A percentile compares a stretch with the other conserved stretches of the same genome.
These are phyloP conservation scores for Lasioglossum oenotherae DNA, from an alignment of 2,888 invertebrate species.

Conservation along the genomic window DNA sequence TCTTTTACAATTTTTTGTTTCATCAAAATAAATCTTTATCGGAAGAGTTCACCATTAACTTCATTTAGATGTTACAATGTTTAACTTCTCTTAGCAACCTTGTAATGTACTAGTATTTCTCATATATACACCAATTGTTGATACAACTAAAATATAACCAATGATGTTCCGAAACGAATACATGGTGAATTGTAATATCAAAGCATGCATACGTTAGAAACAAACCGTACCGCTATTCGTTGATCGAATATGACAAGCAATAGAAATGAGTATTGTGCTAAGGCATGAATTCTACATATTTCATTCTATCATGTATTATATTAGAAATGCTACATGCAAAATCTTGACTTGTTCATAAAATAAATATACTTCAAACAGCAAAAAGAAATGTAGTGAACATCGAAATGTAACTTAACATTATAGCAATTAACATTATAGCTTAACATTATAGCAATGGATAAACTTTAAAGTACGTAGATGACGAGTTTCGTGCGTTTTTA, in stretches of 20 bases:
- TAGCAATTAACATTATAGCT: no score
- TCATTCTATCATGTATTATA: slow-evolving; percentile 25
- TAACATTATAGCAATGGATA: neutral
- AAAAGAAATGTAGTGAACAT: slow-evolving; percentile 1
- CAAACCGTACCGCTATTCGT: slow-evolving; percentile 3
- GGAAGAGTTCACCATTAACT: neutral
- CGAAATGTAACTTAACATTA: slow-evolving; percentile 9
- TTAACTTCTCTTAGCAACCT: neutral
- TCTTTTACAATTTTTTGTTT: neutral
- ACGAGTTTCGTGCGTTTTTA: neutral
- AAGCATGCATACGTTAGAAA: slow-evolving; percentile 8
- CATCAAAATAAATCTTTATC: slow-evolving; percentile 21
- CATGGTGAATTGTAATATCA: slow-evolving; percentile 9
- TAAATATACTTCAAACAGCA: slow-evolving; percentile 19
- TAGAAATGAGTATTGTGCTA: slow-evolving; percentile 22
- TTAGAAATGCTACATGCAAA: slow-evolving; percentile 18
- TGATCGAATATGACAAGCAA: slow-evolving; percentile 16
- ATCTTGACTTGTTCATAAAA: slow-evolving; percentile 19
- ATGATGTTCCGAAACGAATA: neutral
- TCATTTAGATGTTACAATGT: neutral
- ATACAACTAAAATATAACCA: neutral
- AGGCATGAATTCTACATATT: slow-evolving; percentile 21
- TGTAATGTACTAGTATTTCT: neutral
- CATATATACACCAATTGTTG: slow-evolving; percentile 5
- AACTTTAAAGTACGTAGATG: slow-evolving; percentile 1